Conservation (phyloP, 1,140 invertebrate genomes). For the Alviniconcha marisindica region DNA sequence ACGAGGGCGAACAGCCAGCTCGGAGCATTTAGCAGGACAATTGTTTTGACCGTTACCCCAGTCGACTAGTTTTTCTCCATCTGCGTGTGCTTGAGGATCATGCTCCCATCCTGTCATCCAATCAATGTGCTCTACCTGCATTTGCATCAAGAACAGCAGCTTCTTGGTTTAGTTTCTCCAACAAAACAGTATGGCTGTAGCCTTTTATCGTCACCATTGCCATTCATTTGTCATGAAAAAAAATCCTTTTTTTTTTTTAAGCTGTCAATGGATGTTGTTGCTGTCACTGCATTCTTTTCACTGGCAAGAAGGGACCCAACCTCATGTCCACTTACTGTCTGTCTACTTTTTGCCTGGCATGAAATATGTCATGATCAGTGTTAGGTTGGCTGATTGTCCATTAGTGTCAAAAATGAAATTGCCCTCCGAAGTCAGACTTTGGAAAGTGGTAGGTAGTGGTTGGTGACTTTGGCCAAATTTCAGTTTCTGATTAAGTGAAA, state of each 20-base stretch:
- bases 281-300: conserved; percentile 1
- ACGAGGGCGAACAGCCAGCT: conserved; percentile 68
- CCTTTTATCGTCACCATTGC: no score
- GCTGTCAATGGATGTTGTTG: not conserved
- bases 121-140: not conserved
- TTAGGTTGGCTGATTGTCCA: no score
- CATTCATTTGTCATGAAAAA: no score
- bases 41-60: conserved; percentile 58
- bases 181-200: no score
- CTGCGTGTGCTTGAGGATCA: not conserved
- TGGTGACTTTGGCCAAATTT: no score
- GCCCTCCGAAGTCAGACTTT: no score
- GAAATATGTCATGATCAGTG: no score
- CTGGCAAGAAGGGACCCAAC: not conserved
- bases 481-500: no score
- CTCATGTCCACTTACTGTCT: not conserved
- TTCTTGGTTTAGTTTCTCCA: no score
- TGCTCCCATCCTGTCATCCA: conserved; percentile 22
- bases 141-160: not conserved
- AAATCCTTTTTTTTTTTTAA: no score
- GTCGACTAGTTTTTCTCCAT: conserved; percentile 14
- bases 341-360: not conserved
- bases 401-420: no score
- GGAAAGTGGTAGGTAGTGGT: no score
- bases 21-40: conserved; percentile 69